Base-by-base conservation (phyloP, 2,113 vertebrate species). In the Aegotheles bennettii region DNA sequence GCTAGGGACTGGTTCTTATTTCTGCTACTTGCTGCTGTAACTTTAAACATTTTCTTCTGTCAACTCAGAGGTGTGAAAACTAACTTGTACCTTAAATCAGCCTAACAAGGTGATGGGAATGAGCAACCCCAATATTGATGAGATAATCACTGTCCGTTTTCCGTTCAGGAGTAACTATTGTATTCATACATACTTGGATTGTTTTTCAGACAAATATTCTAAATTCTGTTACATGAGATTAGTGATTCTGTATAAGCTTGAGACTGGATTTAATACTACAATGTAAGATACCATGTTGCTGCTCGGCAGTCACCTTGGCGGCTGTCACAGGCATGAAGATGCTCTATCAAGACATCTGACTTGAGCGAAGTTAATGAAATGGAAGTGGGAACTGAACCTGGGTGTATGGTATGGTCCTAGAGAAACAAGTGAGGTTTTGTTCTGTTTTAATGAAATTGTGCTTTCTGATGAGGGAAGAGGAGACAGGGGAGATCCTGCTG, bases 121-220 rank as follows among this genome's bases (percentile, higher is more conserved):
- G 26, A 68, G 43, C 47, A 53, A n/a, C 31, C 42, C 24, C 33
- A 28, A 0, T 60, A 31, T 0, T 38, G 31, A 35, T 2, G 5
- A 38, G 63, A 25, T 48, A 36, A 40, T 42, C 2, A 1, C 38
- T 45, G 16, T 50, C 36, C 7, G 0, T 47, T 76, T 75, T 54
- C 40, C 53, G 11, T 63, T 59, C 28, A 54, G 25, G 47, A 59
- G 7, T 64, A 20, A 5, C 25, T 51, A 5, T 13, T 79, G 23
- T 12, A 7, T 51, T 81, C 6, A 5, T 54, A 10, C 5, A 2
- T 21, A 13, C 15, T 31, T 60, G 10, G 6, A 9, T 38, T 80
- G n/a, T 24, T 82, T 65, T 29, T 76, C 47, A 73, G 51, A 9
- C 14, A 35, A 54, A 38, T 51, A 23, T 20, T 60, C 7, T 47